Evolutionary conservation across 2,888 invertebrate species (phyloP).

Genomic region (Metalampra italica): DNA sequence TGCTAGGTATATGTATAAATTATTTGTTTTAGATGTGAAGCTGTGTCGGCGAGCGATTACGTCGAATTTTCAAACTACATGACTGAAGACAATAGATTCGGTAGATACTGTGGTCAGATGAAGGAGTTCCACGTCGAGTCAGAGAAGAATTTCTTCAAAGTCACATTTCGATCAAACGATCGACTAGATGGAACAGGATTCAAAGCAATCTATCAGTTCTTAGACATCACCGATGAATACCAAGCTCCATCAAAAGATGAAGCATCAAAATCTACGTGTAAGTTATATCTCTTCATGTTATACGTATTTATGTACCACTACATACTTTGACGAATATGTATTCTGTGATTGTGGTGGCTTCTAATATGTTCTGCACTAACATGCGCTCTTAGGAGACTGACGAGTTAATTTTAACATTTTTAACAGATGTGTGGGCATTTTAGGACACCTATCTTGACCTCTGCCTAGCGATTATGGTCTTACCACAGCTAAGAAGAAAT

Average conservation of each 20-base stretch:
- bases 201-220: slow-evolving; percentile 93
- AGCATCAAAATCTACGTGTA: slow-evolving; percentile 52
- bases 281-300: too few species aligned
- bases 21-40: slow-evolving; percentile 92
- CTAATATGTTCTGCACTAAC: too few species aligned
- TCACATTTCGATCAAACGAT: slow-evolving; percentile 96
- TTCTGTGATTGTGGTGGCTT: too few species aligned
- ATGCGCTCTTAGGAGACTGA: too few species aligned
- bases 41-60: slow-evolving; percentile 94
- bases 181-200: slow-evolving; percentile 96
- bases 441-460: too few species aligned
- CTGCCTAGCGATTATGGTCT: too few species aligned
- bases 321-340: too few species aligned
- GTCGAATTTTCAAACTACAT: slow-evolving; percentile 97
- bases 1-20: too few species aligned
- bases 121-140: slow-evolving; percentile 90
- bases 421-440: too few species aligned
- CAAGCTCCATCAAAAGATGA: slow-evolving; percentile 59
- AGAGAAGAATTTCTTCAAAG: slow-evolving; percentile 94
- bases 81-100: slow-evolving; percentile 92
- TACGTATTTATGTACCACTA: neutral
- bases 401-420: too few species aligned
- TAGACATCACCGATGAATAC: slow-evolving; percentile 82
- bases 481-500: too few species aligned
- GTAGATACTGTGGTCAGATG: slow-evolving; percentile 92